Evolutionary conservation across 2,113 vertebrate genomes (phyloP), one percentile per base, ranked within the genome.

Genomic region (Pseudolaguvia tuberculata): DNA sequence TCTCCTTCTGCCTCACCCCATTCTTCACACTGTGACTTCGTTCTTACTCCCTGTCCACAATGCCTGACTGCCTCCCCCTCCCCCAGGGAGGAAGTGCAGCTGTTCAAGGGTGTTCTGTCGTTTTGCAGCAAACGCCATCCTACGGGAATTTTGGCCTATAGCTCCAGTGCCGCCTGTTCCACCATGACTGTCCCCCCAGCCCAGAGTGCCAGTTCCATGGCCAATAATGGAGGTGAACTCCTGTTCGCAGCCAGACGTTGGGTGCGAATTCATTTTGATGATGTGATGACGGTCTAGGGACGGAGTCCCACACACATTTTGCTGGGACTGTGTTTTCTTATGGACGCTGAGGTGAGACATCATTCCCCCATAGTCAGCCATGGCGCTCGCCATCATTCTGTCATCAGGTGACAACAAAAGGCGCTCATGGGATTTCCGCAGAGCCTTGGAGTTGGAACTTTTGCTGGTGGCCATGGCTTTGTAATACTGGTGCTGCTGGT

Each of bases 91-190:
- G 84, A 92, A 94, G 84, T 95, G 93, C 77, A 96, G 90, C 85
- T 94, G 93, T 86, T 96, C 94, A 62, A 95, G 89, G 77, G 93
- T 94, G 88, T 91, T 93, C 88, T 96, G 94, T 67, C 93, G 88
- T 84, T 92, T 93, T 78, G 62, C 83, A 78, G 93, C 93, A 53
- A 94, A 96, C 17, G 94, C 93, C 79, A 93, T 92, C 72, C 93
- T 84, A 0, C 90, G 84, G 7, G 89, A 81, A 35, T 75, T 88
- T 72, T 90, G 91, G 2, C 82, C 85, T 23, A 55, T 58, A 6
- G 83, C 80, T 77, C 88, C 89, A 0, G 82, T 85, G 1, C 78
- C 85, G 18, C 82, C 83, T 52, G 85, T 52, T 29, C 86, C 81
- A 17, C 81, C 39, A 12, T 88, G 87, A 45, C 78, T 59, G 62